A percentile compares a stretch with the other conserved stretches of the same genome.
Evolutionary conservation across 2,113 vertebrate species (phyloP).

Genomic region (Aleadryas rufinucha): DNA sequence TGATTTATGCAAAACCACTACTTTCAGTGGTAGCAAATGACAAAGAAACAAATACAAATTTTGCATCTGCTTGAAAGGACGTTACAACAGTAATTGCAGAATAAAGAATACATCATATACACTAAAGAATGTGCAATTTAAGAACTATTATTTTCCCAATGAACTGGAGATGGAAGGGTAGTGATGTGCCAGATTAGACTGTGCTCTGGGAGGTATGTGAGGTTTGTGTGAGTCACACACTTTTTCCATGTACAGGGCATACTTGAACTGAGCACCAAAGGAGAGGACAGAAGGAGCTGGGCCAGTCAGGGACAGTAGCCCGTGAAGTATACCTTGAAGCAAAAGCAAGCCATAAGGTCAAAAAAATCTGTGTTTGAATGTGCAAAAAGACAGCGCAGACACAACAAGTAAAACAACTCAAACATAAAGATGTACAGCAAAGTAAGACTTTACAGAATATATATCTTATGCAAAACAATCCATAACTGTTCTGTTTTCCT

Average conservation of each 20-base stretch:
- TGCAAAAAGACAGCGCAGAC: background rate
- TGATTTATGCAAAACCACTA: constrained; percentile 72
- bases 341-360: background rate
- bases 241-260: background rate
- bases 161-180: background rate
- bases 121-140: background rate
- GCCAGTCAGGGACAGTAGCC: background rate
- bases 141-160: background rate
- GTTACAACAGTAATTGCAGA: background rate
- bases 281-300: background rate
- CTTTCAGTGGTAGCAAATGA: background rate
- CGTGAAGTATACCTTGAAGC: background rate
- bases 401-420: background rate
- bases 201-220: background rate
- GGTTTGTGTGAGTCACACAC: background rate
- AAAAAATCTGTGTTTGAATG: background rate
- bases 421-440: background rate
- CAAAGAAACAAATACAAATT: background rate
- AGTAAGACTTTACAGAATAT: background rate
- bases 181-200: background rate
- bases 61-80: background rate
- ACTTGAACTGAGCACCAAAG: background rate
- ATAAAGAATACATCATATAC: background rate
- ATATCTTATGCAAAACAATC: background rate
- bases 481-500: background rate